These are phyloP conservation scores for Tiliqua scincoides DNA, from an alignment of 2,113 vertebrate genomes.

Conservation along the genomic window DNA sequence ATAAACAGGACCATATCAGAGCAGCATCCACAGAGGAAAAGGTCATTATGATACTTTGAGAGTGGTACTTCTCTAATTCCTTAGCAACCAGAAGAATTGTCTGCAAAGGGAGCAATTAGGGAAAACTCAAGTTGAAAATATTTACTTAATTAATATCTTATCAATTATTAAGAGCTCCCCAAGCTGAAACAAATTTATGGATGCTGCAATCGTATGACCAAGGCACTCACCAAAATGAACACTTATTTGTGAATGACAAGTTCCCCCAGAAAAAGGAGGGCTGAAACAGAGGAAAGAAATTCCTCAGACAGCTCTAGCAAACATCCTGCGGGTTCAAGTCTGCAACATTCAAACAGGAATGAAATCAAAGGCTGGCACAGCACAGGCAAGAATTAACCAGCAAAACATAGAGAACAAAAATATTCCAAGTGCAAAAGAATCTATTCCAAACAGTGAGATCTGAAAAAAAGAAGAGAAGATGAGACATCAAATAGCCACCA, in stretches of 20 bases:
- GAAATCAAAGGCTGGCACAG: neutral
- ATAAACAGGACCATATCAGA: neutral
- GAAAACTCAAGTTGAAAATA: neutral
- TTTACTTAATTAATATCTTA: constrained; percentile 4
- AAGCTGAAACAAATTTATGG: neutral
- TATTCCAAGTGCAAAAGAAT: neutral
- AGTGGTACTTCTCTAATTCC: neutral
- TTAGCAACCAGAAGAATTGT: neutral
- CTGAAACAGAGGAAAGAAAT: neutral
- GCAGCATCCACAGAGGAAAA: neutral
- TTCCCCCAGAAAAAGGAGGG: neutral
- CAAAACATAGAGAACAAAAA: neutral
- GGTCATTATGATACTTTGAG: neutral
- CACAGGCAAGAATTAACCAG: neutral
- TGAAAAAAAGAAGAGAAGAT: constrained; percentile 16
- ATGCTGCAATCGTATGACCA: neutral
- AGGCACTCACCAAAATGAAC: neutral
- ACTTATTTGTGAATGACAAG: neutral
- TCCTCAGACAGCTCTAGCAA: constrained; percentile 6
- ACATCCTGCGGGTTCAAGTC: neutral
- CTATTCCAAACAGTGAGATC: constrained; percentile 7
- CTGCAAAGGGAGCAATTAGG: neutral
- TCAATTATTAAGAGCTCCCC: neutral
- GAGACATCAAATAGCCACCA: neutral
- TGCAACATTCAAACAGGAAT: neutral